phyloP scores from a whole-genome alignment of 1,140 invertebrate genomes.

The Manduca sexta region DNA sequence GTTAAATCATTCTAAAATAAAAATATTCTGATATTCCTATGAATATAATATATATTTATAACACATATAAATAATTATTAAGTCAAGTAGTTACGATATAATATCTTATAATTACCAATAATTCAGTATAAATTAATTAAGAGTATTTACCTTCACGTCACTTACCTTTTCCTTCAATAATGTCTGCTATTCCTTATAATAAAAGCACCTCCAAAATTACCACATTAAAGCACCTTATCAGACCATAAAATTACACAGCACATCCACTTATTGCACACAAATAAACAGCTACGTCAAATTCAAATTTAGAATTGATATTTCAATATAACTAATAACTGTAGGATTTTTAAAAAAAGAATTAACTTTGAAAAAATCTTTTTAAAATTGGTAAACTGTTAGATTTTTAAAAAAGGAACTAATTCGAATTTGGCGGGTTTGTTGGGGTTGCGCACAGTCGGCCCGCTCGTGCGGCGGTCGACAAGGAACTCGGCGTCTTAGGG shows the following conservation, averaged over 20 bases:
- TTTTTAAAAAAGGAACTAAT: slow-evolving; percentile 4
- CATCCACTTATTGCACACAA: slow-evolving; percentile 11
- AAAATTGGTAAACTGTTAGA: not conserved
- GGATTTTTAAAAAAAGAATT: not conserved
- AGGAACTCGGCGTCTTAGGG: slow-evolving; percentile 65
- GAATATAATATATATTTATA: no score
- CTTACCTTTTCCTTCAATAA: no score
- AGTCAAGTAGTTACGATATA: no score
- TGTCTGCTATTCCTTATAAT: no score
- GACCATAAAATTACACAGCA: slow-evolving; percentile 9
- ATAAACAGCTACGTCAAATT: not conserved
- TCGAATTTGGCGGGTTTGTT: slow-evolving; percentile 42
- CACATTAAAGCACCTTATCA: slow-evolving; percentile 5
- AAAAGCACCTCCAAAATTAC: no score
- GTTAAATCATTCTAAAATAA: no score
- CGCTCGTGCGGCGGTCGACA: slow-evolving; percentile 55
- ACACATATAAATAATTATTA: no score
- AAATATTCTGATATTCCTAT: no score
- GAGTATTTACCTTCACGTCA: no score
- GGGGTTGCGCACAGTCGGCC: slow-evolving; percentile 27
- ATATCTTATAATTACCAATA: no score
- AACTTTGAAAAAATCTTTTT: not conserved
- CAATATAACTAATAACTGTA: not conserved
- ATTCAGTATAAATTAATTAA: no score
- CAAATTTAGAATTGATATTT: not conserved